Percentiles rank a stretch among this genome's conserved stretches.
Evolutionary conservation across 2,888 invertebrate species (phyloP).

Genomic region (Drosophila multiciliata): DNA sequence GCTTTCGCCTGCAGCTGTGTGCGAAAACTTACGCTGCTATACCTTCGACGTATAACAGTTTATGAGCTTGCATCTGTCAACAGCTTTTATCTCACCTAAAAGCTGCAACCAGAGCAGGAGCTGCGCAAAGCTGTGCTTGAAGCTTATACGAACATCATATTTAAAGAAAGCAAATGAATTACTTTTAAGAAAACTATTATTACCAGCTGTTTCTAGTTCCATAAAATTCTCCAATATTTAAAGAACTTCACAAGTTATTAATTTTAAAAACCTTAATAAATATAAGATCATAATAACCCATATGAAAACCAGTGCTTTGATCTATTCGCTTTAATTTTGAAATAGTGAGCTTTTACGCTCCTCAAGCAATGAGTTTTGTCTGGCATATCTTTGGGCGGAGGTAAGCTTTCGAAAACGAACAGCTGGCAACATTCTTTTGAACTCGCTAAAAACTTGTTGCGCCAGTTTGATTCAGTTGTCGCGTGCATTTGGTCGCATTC

Average conservation of each 20-base stretch:
- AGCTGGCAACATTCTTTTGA: conserved; percentile 40
- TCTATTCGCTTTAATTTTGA: not conserved
- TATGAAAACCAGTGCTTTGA: not conserved
- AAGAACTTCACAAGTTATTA: not conserved
- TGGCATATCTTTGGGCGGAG: conserved; percentile 25
- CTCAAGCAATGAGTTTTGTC: not conserved
- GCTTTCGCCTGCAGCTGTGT: conserved; percentile 65
- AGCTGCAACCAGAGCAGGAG: conserved; percentile 4
- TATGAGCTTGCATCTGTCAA: conserved; percentile 26
- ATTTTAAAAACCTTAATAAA: not conserved
- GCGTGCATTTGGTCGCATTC: conserved; percentile 37
- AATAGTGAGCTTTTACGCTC: not conserved
- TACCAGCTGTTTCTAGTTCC: not conserved
- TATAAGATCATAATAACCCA: not conserved
- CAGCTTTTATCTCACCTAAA: conserved; percentile 16
- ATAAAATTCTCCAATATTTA: fast-evolving
- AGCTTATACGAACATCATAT: not conserved
- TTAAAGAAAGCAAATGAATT: not conserved
- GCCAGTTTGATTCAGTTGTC: conserved; percentile 62
- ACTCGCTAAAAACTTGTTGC: conserved; percentile 61
- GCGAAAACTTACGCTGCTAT: conserved; percentile 25
- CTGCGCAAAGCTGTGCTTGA: not conserved
- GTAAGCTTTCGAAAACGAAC: conserved; percentile 12
- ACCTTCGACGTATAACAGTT: conserved; percentile 37
- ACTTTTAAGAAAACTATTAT: not conserved